Base-by-base conservation (phyloP, 2,888 invertebrate species). In the Drosophila mimica region DNA sequence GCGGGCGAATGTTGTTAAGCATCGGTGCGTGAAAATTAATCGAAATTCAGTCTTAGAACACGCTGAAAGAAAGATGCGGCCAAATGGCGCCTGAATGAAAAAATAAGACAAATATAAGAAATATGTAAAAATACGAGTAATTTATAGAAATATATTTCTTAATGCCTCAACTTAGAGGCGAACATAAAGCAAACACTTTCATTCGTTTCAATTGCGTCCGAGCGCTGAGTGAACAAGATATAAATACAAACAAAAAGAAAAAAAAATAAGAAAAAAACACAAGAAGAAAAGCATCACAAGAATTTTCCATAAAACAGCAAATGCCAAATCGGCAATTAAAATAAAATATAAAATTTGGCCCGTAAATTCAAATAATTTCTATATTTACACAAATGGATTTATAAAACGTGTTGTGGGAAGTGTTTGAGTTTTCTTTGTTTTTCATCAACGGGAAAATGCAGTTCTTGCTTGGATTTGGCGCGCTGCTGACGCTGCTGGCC, bases 381-480 rank as follows among this genome's bases (percentile, higher is more conserved):
- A 52, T 61, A 46, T 25, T 48, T 17, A 28, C n/a, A 25, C 28
- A n/a, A 33, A 28, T 20, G 43, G 48, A 52, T 62, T 53, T 56
- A 28, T 56, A 48, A 52, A 62, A 53, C 33, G 57, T 57, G 43
- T 53, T 58, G 36, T 40, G 54, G n/a, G 51, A 61, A 59, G 52
- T 61, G 49, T 64, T 64, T 56, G 63, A 11, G 30, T 56, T 48
- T 51, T 17, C n/a, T 60, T 73, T 62, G 48, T 38, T 25, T 34
- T 52, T 15, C 40, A 49, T 28, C 46, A 51, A 11, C 63, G 11
- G 43, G n/a, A 72, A 62, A 71, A 81, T 81, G 90, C 90, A 87
- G 51, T 84, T 87, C 77, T 84, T 89, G 59, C 66, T 89, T 71
- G 72, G 76, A 48, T 67, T 75, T 71, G 71, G 61, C 68, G 59